Base-by-base conservation (phyloP, 2,113 vertebrate species). In the Pimephales promelas region DNA sequence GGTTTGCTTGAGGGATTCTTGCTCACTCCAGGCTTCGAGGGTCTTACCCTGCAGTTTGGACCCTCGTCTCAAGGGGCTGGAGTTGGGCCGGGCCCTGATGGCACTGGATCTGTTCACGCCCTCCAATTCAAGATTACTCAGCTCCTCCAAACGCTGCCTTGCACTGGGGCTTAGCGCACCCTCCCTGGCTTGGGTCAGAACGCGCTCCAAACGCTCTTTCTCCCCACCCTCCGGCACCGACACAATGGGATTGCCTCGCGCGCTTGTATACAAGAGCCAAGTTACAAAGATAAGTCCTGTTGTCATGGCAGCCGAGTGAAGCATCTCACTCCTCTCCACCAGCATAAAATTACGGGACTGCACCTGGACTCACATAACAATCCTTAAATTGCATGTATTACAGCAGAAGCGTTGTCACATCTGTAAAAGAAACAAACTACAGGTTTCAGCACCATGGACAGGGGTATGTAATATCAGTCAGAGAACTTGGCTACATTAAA, bases 241-340 rank as follows among this genome's bases (percentile, higher is more conserved):
- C 89, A 94, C 92, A 87, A 96, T 93, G 82, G 97, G 96, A 87
- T 94, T 96, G 90, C 96, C 96, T 87, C 95, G 93, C 89, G 93
- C 89, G 74, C 93, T 89, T 22, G 90, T 90, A 95, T 96, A 95
- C 92, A 97, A 93, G 93, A 96, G 95, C 94, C 95, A 97, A 84
- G 96, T 95, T 92, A 97, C 93, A 83, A 98, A 94, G 72, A 98
- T 91, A 89, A 96, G 95, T 90, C 96, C 96, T 93, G 93, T 95
- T 94, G 96, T 96, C 97, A 97, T 98, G 94, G 95, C 95, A 94
- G 94, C 93, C 89, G 92, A 94, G 93, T 91, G 94, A 93, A 94
- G 94, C 96, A 96, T 95, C 93, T 94, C 96, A 95, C 95, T 83
- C 61, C 95, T 94, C 94, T 90, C 95, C 96, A 96, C 96, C 95